Conservation (phyloP, 2,888 invertebrate species). For the Drosophila mimica region DNA sequence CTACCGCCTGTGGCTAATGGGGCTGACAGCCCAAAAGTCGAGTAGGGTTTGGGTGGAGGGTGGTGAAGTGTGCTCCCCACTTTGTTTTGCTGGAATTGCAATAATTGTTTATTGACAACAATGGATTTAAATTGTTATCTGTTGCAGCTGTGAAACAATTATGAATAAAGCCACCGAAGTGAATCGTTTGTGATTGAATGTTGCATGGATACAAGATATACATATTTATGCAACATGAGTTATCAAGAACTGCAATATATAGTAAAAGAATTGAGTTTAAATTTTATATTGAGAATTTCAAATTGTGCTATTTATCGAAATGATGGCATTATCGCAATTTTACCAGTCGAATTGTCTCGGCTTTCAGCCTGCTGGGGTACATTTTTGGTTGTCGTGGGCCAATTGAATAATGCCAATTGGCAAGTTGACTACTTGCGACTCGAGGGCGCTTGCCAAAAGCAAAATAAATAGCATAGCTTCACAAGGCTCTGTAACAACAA, state of each 20-base stretch:
- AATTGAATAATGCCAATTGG: constrained; percentile 55
- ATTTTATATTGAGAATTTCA: background rate
- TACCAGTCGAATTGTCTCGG: constrained; percentile 38
- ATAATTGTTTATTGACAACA: constrained; percentile 78
- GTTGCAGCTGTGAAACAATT: constrained; percentile 69
- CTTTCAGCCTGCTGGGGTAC: background rate
- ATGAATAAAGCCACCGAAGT: constrained; percentile 47
- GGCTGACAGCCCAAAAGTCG: constrained; percentile 36
- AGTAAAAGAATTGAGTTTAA: background rate
- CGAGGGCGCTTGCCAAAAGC: constrained; percentile 46
- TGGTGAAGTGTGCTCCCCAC: constrained; percentile 4
- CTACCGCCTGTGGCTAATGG: constrained; percentile 70
- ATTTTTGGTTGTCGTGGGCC: constrained; percentile 35
- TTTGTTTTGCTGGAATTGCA: constrained; percentile 64
- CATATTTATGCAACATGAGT: background rate
- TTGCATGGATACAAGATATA: background rate
- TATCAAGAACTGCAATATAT: background rate
- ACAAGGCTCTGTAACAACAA: constrained; percentile 26
- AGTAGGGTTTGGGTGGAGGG: background rate
- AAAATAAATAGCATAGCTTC: constrained; percentile 46
- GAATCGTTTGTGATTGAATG: constrained; percentile 44
- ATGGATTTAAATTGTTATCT: constrained; percentile 79
- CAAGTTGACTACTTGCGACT: constrained; percentile 31
- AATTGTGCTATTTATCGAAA: background rate
- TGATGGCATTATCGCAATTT: constrained; percentile 23